These are phyloP conservation scores for Auanema freiburgensis DNA, from an alignment of 2,888 invertebrate genomes.

Conservation along the genomic window DNA sequence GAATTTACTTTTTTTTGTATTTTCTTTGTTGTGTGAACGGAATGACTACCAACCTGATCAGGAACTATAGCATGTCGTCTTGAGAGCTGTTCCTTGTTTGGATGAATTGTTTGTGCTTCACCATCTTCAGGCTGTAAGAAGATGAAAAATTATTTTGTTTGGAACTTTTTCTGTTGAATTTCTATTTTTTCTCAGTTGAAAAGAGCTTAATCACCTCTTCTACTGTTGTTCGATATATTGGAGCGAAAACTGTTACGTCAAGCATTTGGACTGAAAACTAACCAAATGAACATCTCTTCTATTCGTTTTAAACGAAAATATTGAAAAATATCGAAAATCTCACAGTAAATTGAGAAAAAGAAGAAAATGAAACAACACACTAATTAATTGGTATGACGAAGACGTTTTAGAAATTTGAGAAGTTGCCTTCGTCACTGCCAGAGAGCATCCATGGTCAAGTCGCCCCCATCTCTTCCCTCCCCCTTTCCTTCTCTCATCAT, in stretches of 20 bases:
- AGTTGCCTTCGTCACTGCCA: too few species aligned
- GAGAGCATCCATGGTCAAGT: too few species aligned
- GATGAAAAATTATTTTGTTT: background rate
- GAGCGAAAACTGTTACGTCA: background rate
- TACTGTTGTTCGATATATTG: slow-evolving; percentile 3
- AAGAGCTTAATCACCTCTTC: slow-evolving; percentile 2
- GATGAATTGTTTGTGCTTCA: slow-evolving; percentile 56
- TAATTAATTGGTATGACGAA: too few species aligned
- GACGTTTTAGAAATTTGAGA: too few species aligned
- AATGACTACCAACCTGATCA: slow-evolving; percentile 26
- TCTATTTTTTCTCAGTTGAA: slow-evolving; percentile 2
- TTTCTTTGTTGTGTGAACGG: slow-evolving; percentile 17
- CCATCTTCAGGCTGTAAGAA: slow-evolving; percentile 45
- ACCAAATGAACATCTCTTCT: background rate
- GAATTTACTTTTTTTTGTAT: too few species aligned
- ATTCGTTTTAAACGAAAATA: background rate
- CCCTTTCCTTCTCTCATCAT: too few species aligned
- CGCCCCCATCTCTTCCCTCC: too few species aligned
- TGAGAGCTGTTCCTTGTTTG: slow-evolving; percentile 60
- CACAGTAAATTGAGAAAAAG: background rate
- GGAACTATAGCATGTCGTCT: slow-evolving; percentile 59
- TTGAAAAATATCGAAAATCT: slow-evolving; percentile 4
- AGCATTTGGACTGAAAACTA: slow-evolving; percentile 2
- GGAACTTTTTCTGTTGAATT: background rate
- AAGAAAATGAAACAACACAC: too few species aligned